Percentiles rank a stretch among this genome's conserved stretches.
Conservation (phyloP, 2,797 vertebrate genomes). For the Gadopsis bispinosus region DNA sequence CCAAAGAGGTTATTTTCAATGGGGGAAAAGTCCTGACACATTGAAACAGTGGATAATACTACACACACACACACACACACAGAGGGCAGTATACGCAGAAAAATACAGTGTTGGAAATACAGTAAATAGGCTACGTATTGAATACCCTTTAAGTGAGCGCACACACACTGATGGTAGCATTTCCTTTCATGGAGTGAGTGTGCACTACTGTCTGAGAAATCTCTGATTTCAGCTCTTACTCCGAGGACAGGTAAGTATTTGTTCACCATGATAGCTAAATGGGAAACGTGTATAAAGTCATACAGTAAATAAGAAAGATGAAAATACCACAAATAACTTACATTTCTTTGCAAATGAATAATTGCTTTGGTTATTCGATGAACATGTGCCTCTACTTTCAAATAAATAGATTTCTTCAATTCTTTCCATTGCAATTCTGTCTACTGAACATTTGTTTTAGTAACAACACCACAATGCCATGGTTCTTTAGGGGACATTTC, state of each 20-base stretch:
- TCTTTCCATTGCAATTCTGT: conserved; percentile 11
- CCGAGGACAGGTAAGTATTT: not conserved
- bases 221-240: conserved; percentile 1
- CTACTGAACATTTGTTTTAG: conserved; percentile 21
- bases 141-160: not conserved
- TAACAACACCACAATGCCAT: conserved; percentile 13
- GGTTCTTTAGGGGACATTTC: not conserved
- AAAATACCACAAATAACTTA: not conserved
- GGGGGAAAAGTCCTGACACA: not conserved
- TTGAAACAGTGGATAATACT: not conserved
- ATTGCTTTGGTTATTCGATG: conserved; percentile 2
- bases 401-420: not conserved
- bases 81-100: not conserved
- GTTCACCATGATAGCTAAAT: not conserved
- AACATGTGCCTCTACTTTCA: not conserved
- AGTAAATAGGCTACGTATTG: not conserved
- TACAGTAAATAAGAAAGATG: not conserved
- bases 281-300: not conserved
- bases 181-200: conserved; percentile 1
- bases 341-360: not conserved
- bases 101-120: not conserved
- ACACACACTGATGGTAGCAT: not conserved
- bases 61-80: conserved; percentile 4
- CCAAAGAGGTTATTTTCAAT: conserved; percentile 35
- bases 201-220: not conserved